Conservation (phyloP, 2,888 invertebrate genomes). For the Sinohyriopsis cumingii region DNA sequence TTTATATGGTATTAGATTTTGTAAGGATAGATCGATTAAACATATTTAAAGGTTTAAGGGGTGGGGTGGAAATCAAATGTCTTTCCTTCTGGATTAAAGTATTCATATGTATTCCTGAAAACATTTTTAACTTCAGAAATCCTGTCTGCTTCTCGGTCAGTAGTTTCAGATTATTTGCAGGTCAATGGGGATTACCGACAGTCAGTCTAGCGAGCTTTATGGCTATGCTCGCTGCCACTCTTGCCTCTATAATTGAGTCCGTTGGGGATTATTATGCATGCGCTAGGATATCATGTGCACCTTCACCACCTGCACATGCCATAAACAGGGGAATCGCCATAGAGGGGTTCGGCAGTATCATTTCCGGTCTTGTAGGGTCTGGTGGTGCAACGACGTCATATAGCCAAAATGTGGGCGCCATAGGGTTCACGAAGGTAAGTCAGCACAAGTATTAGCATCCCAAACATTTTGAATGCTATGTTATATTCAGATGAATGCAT, state of each 20-base stretch:
- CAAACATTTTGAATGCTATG: background rate
- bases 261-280: conserved; percentile 94
- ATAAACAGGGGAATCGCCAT: conserved; percentile 83
- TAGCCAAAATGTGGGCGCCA: conserved; percentile 91
- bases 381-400: conserved; percentile 93
- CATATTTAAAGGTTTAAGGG: no score
- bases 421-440: conserved; percentile 85
- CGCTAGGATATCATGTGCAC: conserved; percentile 80
- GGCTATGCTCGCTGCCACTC: conserved; percentile 65
- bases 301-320: conserved; percentile 88
- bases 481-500: background rate
- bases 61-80: no score
- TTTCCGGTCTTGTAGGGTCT: conserved; percentile 89
- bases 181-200: conserved; percentile 68
- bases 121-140: no score
- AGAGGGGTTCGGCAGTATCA: conserved; percentile 86
- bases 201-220: conserved; percentile 59
- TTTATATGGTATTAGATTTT: no score
- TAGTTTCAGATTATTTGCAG: conserved; percentile 25
- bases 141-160: no score
- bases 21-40: no score
- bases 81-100: no score
- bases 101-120: no score
- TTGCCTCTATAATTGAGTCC: conserved; percentile 67
- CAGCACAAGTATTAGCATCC: no score